These are phyloP conservation scores for Clarias fuscus DNA, from an alignment of 2,797 vertebrate genomes.

Conservation along the genomic window DNA sequence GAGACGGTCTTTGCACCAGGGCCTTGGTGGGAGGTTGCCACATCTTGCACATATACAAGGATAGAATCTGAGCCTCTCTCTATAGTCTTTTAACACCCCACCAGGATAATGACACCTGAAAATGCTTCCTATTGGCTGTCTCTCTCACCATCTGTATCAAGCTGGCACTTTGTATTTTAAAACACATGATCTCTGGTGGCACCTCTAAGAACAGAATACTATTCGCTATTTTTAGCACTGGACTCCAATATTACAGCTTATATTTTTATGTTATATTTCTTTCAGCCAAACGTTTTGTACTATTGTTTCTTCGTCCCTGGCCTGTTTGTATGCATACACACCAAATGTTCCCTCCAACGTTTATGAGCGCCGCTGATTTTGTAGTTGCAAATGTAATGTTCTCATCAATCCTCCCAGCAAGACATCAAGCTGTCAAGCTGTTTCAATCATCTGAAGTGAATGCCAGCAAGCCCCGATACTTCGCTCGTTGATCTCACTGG, in stretches of 20 bases:
- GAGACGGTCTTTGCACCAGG: constrained; percentile 36
- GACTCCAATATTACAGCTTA: constrained; percentile 47
- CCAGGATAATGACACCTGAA: constrained; percentile 60
- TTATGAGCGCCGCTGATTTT: constrained; percentile 69
- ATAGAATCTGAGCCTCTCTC: constrained; percentile 50
- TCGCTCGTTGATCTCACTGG: constrained; percentile 48
- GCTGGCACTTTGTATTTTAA: constrained; percentile 58
- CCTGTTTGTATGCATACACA: constrained; percentile 60
- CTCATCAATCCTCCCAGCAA: constrained; percentile 79
- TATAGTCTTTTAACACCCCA: constrained; percentile 60
- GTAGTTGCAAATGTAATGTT: constrained; percentile 75
- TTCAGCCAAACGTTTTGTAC: constrained; percentile 35
- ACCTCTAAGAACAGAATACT: constrained; percentile 53
- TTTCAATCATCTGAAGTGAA: constrained; percentile 72
- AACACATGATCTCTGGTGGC: constrained; percentile 55
- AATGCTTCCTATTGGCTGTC: constrained; percentile 55
- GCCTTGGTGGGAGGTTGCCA: constrained; percentile 50
- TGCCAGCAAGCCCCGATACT: constrained; percentile 59
- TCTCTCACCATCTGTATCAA: constrained; percentile 49
- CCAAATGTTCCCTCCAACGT: constrained; percentile 58
- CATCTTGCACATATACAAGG: constrained; percentile 52
- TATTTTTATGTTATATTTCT: constrained; percentile 34
- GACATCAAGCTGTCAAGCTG: constrained; percentile 73
- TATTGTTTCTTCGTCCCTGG: constrained; percentile 48
- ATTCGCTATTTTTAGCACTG: constrained; percentile 56